phyloP scores from a whole-genome alignment of 2,797 vertebrate species.

The Eidolon dupreanum region DNA sequence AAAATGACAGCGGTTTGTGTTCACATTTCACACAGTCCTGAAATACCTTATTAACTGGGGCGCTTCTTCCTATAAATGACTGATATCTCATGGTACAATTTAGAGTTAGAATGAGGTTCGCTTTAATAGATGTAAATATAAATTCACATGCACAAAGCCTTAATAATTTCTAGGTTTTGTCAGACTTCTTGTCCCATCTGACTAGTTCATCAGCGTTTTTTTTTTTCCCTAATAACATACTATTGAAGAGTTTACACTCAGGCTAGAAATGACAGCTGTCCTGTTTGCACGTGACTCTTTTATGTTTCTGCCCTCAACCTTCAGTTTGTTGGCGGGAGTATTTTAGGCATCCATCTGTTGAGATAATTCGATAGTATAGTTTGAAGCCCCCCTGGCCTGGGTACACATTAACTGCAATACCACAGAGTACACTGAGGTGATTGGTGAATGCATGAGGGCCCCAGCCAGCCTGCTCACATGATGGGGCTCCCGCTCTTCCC shows the following conservation, averaged over 20 bases:
- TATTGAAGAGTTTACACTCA: background rate
- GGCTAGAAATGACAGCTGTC: background rate
- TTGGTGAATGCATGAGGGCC: fast-evolving
- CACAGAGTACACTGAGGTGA: fast-evolving
- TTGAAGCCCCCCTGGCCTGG: background rate
- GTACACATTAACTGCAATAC: fast-evolving
- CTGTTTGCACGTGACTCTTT: background rate
- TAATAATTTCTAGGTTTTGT: background rate
- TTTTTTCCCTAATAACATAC: background rate
- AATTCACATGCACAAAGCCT: background rate
- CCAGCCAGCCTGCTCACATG: background rate
- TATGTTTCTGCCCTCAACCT: background rate
- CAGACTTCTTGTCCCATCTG: background rate
- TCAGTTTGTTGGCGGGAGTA: background rate
- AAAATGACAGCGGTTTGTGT: background rate
- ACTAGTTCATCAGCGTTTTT: background rate
- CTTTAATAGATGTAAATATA: background rate
- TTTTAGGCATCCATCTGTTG: background rate
- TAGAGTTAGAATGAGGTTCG: background rate
- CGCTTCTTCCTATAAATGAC: background rate
- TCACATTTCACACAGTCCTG: background rate
- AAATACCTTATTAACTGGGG: background rate
- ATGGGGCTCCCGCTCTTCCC: background rate
- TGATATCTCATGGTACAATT: background rate
- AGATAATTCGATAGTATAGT: background rate